phyloP scores from a whole-genome alignment of 2,888 invertebrate species.

The Drosophila paucipuncta region DNA sequence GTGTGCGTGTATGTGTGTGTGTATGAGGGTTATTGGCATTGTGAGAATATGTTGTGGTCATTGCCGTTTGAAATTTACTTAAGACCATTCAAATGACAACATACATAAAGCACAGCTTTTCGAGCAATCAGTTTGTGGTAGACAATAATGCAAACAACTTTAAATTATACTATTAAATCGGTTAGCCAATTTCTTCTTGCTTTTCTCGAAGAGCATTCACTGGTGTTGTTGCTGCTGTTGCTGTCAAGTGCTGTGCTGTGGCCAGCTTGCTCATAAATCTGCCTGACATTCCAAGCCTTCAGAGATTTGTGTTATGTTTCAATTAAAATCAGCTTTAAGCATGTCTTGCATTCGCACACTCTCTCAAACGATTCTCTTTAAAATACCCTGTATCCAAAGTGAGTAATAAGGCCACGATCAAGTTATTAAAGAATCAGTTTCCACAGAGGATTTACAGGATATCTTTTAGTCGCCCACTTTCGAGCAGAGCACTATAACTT shows the following conservation, averaged over 20 bases:
- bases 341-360: neutral
- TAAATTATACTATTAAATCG: slow-evolving; percentile 60
- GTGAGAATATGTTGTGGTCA: slow-evolving; percentile 52
- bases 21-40: slow-evolving; percentile 50
- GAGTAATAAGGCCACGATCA: neutral
- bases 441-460: neutral
- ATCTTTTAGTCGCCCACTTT: neutral
- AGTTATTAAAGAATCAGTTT: neutral
- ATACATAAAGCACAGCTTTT: slow-evolving; percentile 30
- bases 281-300: slow-evolving; percentile 17
- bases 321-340: slow-evolving; percentile 36
- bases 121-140: slow-evolving; percentile 2
- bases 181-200: slow-evolving; percentile 21
- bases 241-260: slow-evolving; percentile 10
- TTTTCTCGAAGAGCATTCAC: slow-evolving; percentile 1
- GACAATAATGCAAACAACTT: slow-evolving; percentile 35
- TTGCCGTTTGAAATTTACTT: slow-evolving; percentile 72
- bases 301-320: slow-evolving; percentile 28
- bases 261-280: slow-evolving; percentile 49
- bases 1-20: slow-evolving; percentile 28
- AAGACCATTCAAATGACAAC: slow-evolving; percentile 63
- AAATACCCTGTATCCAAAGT: neutral
- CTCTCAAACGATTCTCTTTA: neutral
- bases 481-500: neutral
- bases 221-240: neutral